Base-by-base conservation (phyloP, 2,113 vertebrate species). In the Protomyctophum bolini region DNA sequence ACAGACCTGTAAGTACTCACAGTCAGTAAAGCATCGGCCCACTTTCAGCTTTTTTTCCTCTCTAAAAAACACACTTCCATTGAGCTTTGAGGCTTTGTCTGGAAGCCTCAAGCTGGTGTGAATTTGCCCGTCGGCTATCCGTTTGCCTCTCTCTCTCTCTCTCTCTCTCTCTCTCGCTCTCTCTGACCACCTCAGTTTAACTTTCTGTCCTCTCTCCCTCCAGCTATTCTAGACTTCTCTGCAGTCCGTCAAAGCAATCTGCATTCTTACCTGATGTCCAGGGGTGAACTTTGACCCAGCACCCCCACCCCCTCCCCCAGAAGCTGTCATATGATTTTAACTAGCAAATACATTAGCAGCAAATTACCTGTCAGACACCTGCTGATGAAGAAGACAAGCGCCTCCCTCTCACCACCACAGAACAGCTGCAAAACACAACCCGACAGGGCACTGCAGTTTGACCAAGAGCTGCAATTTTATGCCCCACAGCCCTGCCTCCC, bases 361-460 rank as follows among this genome's bases (percentile, higher is more conserved):
- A 86, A 89, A 88, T 86, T 76, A 86, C 82, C 86, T 87, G 88
- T 84, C 88, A 88, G 77, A 85, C 73, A 86, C 80, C 85, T 89
- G 82, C 89, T 83, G 86, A 58, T 58, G 66, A 68, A 70, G 80
- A 76, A 29, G 72, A 41, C 58, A 33, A 46, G 62, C 49, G 65
- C 61, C 48, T 77, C 73, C 33, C 33, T 66, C 74, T 73, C 57
- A 69, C 72, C 58, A 56, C 60, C 58, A 56, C 60, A 52, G 46
- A 85, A 70, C 78, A 85, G 75, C 83, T 79, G 82, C 70, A 52
- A 60, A 61, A 79, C 48, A 67, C 71, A 49, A 66, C 28, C 29
- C 63, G 52, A 41, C 5, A 66, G 64, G 63, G 65, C 73, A 55
- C 76, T 81, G 84, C 73, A 41, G 66, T 79, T 67, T 76, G 76